These are phyloP conservation scores for Carassius carassius DNA, from an alignment of 2,113 vertebrate species.

Conservation along the genomic window DNA sequence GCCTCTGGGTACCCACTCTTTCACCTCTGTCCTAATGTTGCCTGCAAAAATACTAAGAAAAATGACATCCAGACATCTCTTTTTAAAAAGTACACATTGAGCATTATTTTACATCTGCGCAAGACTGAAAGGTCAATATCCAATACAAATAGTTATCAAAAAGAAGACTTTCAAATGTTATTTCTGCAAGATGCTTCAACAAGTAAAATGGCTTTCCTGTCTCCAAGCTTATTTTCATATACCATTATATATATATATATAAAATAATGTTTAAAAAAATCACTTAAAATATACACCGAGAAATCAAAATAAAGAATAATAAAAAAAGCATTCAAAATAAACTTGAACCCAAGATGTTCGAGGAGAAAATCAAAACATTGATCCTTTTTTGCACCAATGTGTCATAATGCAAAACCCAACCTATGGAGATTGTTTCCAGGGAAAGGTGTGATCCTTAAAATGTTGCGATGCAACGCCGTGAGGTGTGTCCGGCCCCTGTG, in stretches of 20 bases:
- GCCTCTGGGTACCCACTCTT: slow-evolving; percentile 76
- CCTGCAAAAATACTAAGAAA: slow-evolving; percentile 82
- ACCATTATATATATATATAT: slow-evolving; percentile 62
- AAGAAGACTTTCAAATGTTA: slow-evolving; percentile 80
- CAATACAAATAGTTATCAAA: slow-evolving; percentile 86
- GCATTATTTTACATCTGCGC: slow-evolving; percentile 81
- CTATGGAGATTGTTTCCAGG: slow-evolving; percentile 65
- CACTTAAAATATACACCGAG: slow-evolving; percentile 92
- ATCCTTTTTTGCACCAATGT: slow-evolving; percentile 78
- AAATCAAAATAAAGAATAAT: slow-evolving; percentile 80
- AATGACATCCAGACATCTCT: slow-evolving; percentile 75
- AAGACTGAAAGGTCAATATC: slow-evolving; percentile 82
- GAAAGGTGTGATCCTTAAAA: slow-evolving; percentile 69
- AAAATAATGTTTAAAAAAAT: slow-evolving; percentile 58
- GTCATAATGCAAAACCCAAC: slow-evolving; percentile 54
- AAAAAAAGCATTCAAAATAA: slow-evolving; percentile 87
- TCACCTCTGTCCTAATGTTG: slow-evolving; percentile 75
- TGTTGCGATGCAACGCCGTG: slow-evolving; percentile 67
- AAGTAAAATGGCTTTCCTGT: slow-evolving; percentile 80
- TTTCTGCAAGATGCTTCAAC: slow-evolving; percentile 77
- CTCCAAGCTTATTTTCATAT: slow-evolving; percentile 86
- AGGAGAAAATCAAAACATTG: slow-evolving; percentile 76
- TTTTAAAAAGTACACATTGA: slow-evolving; percentile 78
- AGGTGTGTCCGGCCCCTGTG: slow-evolving; percentile 66
- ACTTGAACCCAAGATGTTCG: slow-evolving; percentile 73